These are phyloP conservation scores for Osmerus mordax DNA, from an alignment of 2,113 vertebrate species.

Conservation along the genomic window DNA sequence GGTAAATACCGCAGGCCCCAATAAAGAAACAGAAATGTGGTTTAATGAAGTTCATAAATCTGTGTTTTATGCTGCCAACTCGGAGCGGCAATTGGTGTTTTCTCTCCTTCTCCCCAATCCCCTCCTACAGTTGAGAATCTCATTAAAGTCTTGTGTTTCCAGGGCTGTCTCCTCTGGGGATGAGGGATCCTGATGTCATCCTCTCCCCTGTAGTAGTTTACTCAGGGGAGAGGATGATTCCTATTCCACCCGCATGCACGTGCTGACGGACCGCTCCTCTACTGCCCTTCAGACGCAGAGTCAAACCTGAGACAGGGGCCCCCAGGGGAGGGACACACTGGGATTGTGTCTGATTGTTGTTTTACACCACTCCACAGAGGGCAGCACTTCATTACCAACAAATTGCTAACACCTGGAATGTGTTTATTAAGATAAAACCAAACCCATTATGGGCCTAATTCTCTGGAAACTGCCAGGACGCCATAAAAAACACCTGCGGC, in stretches of 20 bases:
- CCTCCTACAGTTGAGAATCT: conserved; percentile 55
- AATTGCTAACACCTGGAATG: conserved; percentile 68
- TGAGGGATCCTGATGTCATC: conserved; percentile 49
- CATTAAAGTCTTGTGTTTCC: conserved; percentile 66
- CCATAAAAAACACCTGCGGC: conserved; percentile 40
- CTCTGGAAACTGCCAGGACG: conserved; percentile 36
- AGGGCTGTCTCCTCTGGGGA: conserved; percentile 52
- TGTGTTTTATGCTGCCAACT: conserved; percentile 70
- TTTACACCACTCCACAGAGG: conserved; percentile 52
- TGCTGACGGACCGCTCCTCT: conserved; percentile 22
- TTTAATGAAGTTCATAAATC: conserved; percentile 77
- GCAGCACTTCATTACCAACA: conserved; percentile 70
- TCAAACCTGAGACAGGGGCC: conserved; percentile 17
- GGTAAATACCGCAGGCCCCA: conserved; percentile 65
- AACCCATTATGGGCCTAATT: conserved; percentile 46
- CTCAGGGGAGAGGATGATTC: conserved; percentile 32
- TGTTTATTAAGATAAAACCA: conserved; percentile 60
- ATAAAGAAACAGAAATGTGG: conserved; percentile 68
- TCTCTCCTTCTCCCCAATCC: conserved; percentile 30
- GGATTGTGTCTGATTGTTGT: conserved; percentile 45
- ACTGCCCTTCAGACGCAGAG: conserved; percentile 20
- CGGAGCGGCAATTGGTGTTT: conserved; percentile 50
- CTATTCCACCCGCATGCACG: conserved; percentile 33
- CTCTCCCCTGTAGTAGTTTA: conserved; percentile 38
- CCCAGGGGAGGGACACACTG: neutral